A percentile compares a stretch with the other conserved stretches of the same genome.
These are phyloP conservation scores for Leucozona laternaria DNA, from an alignment of 2,888 invertebrate genomes.

Conservation along the genomic window DNA sequence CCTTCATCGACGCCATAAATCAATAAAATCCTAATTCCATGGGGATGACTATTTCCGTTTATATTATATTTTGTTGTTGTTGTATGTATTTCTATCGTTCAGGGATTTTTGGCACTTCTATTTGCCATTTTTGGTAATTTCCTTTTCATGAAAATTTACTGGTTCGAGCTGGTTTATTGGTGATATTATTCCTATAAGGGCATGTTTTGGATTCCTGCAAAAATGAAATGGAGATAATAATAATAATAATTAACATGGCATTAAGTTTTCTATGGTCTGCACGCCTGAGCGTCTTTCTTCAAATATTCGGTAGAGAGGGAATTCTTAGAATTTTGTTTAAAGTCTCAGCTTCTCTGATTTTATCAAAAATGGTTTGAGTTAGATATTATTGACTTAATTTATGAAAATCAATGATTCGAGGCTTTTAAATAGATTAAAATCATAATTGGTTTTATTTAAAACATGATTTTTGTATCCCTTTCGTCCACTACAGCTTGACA, in stretches of 20 bases:
- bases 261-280: background rate
- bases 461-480: too few relatives aligned
- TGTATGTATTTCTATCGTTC: background rate
- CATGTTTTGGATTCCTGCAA: background rate
- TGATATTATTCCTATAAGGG: background rate
- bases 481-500: too few relatives aligned
- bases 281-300: too few relatives aligned
- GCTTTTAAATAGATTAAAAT: too few relatives aligned
- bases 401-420: too few relatives aligned
- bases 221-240: background rate
- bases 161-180: slow-evolving; percentile 25
- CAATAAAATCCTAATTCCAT: slow-evolving; percentile 66
- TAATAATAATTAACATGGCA: background rate
- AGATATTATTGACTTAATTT: too few relatives aligned
- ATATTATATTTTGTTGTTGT: slow-evolving; percentile 15
- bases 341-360: too few relatives aligned
- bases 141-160: slow-evolving; percentile 32
- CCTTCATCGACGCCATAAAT: slow-evolving; percentile 63
- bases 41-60: slow-evolving; percentile 33
- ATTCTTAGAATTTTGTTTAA: too few relatives aligned
- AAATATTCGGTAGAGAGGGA: too few relatives aligned
- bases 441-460: too few relatives aligned
- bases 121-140: slow-evolving; percentile 50
- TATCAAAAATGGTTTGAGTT: too few relatives aligned
- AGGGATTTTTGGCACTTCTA: slow-evolving; percentile 30